Conservation (phyloP, 2,888 invertebrate species). For the Axea sp. region DNA sequence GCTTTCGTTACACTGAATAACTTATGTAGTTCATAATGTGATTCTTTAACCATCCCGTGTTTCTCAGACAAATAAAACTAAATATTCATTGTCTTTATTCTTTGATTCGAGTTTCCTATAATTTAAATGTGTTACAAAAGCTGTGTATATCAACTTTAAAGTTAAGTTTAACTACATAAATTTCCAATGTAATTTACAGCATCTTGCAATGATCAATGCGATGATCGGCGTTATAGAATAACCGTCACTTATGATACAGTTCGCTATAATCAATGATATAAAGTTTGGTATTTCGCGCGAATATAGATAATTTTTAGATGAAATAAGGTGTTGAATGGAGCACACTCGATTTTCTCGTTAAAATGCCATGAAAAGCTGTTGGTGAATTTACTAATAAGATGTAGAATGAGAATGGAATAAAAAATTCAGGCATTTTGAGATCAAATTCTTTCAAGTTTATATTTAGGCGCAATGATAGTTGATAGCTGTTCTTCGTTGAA, state of each 20-base stretch:
- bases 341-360: constrained; percentile 35
- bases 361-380: too few species aligned
- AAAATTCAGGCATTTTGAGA: too few species aligned
- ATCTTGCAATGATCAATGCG: constrained; percentile 40
- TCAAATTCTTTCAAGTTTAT: too few species aligned
- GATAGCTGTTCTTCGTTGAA: constrained; percentile 6
- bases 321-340: constrained; percentile 33
- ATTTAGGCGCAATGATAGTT: too few species aligned
- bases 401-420: neutral
- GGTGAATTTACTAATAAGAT: neutral
- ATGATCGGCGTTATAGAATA: constrained; percentile 46
- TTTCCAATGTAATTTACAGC: constrained; percentile 60
- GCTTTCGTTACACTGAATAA: constrained; percentile 60
- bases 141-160: constrained; percentile 49
- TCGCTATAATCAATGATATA: constrained; percentile 57
- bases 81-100: neutral
- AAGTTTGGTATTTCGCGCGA: constrained; percentile 53
- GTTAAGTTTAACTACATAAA: constrained; percentile 42
- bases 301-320: constrained; percentile 27
- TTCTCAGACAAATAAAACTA: too few species aligned
- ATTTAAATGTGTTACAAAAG: constrained; percentile 31
- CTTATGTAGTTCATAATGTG: constrained; percentile 37
- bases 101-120: neutral
- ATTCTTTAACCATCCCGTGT: neutral
- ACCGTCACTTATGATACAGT: constrained; percentile 57